Base-by-base conservation (phyloP, 2,888 invertebrate genomes). In the Formica aserva region DNA sequence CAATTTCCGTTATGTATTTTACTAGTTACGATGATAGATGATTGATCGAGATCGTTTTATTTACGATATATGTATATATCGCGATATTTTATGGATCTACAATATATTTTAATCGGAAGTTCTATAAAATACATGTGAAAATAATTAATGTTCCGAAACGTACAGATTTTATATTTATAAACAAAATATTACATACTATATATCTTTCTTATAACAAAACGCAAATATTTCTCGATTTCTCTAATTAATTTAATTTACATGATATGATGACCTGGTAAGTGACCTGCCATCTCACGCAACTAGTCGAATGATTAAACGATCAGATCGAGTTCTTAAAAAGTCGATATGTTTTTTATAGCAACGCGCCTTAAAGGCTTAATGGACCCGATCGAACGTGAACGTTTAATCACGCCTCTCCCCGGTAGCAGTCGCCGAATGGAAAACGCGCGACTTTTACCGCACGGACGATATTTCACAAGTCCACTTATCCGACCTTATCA, bases 401-500 rank as follows among this genome's bases (percentile, higher is more conserved):
- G 41, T 78, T 78, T 60, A 71, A 71, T 71, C 78, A 66, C 45
- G 45, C 22, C 60, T 57, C 66, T 76, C 35, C 22, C 57, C 78
- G 78, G 71, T 78, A 78, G 78, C 78, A 18, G 13, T 69, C 69
- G 69, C 41, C 67, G 60, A 80, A 80, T 77, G 45, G 71, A 80
- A 78, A 80, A 52, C n/a, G 52, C 78, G 78, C 72, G 48, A 80
- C n/a, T 72, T 80, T 62, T 80, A 35, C 26, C 45, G 26, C 18
- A 45, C 45, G 45, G 26, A 72, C 78, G 71, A 80, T 80, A 72
- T 80, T 80, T 80, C 78, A 48, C 72, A 41, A 72, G 45, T 72
- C 78, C 71, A 72, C 78, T 80, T 80, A 72, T 26, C 18, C 78
- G 60, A 26, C 35, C 57, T 80, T 80, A 80, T 80, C 72, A 72